phyloP scores from a whole-genome alignment of 2,797 vertebrate genomes.

The Hippopotamyrus pictus region DNA sequence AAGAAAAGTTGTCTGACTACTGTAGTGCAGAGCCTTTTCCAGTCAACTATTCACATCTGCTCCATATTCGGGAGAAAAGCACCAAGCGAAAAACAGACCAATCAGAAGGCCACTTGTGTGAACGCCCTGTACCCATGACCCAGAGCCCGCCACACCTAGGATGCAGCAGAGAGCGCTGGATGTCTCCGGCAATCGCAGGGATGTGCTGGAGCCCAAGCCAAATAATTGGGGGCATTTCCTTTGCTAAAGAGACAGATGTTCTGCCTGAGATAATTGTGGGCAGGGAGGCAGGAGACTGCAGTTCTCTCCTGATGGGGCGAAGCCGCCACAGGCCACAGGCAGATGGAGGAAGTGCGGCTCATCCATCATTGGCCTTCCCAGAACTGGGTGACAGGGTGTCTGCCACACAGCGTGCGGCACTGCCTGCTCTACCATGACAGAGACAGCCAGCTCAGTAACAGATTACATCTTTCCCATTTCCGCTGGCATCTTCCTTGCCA shows the following conservation, averaged over 20 bases:
- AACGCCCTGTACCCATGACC: neutral
- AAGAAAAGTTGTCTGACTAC: neutral
- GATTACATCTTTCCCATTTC: constrained; percentile 11
- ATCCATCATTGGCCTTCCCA: constrained; percentile 6
- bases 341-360: neutral
- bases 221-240: neutral
- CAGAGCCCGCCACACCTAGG: neutral
- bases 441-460: neutral
- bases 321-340: neutral
- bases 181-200: neutral
- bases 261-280: constrained; percentile 8
- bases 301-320: neutral
- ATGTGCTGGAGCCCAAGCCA: neutral
- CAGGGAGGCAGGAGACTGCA: neutral
- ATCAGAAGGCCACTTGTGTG: neutral
- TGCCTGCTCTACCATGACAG: neutral
- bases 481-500: neutral
- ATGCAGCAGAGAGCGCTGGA: neutral
- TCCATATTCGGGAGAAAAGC: neutral
- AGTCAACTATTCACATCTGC: neutral
- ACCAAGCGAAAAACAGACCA: neutral
- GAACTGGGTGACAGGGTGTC: neutral
- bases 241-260: neutral
- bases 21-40: neutral
- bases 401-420: neutral